Evolutionary conservation across 2,888 invertebrate species (phyloP).

Genomic region (Scaptodrosophila latifasciaeformis): DNA sequence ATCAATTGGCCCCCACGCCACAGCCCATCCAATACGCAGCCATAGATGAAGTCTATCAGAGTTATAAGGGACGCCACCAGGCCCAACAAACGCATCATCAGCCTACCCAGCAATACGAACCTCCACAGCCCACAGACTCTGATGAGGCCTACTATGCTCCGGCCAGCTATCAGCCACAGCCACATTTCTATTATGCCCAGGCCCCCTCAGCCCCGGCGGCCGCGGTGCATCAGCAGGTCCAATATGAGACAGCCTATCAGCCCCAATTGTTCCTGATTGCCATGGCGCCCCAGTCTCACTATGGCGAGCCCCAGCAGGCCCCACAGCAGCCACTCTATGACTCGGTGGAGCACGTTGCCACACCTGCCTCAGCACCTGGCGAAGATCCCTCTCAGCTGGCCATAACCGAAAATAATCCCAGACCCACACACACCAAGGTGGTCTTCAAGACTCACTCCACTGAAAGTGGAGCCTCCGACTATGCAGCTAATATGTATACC

Average conservation of each 20-base stretch:
- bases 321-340: slow-evolving; percentile 42
- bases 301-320: slow-evolving; percentile 25
- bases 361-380: slow-evolving; percentile 2
- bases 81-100: slow-evolving; percentile 38
- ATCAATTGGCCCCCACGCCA: slow-evolving; percentile 48
- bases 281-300: slow-evolving; percentile 52
- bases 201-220: too few relatives aligned
- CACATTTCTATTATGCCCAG: slow-evolving; percentile 66
- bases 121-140: neutral
- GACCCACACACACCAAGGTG: slow-evolving; percentile 73
- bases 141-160: slow-evolving; percentile 41
- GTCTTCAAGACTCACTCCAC: slow-evolving; percentile 58
- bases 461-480: slow-evolving; percentile 41
- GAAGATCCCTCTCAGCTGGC: slow-evolving; percentile 31
- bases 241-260: slow-evolving; percentile 51
- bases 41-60: slow-evolving; percentile 70
- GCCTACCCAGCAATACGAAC: slow-evolving; percentile 1
- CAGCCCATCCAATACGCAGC: slow-evolving; percentile 58
- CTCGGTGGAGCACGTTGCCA: slow-evolving; percentile 26
- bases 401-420: slow-evolving; percentile 73
- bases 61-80: slow-evolving; percentile 64
- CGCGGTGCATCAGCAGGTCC: slow-evolving; percentile 39
- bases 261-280: slow-evolving; percentile 67
- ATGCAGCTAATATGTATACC: slow-evolving; percentile 52
- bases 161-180: slow-evolving; percentile 39